Conservation (phyloP, 2,888 invertebrate species). For the Pilophorus perplexus region DNA sequence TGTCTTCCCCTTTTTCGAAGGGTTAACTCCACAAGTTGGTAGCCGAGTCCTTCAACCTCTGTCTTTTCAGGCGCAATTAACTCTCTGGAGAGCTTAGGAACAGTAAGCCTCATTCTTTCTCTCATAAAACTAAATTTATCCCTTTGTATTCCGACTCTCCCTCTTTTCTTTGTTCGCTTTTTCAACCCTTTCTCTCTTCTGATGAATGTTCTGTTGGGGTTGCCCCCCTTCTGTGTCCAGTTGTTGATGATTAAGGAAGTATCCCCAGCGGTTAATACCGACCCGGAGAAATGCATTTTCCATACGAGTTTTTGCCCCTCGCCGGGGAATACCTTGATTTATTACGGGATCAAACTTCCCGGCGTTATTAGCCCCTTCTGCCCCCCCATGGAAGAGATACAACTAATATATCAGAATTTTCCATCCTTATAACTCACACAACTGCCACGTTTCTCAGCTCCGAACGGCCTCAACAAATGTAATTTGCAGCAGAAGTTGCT, state of each 20-base stretch:
- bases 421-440: slow-evolving; percentile 37
- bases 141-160: slow-evolving; percentile 19
- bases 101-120: slow-evolving; percentile 15
- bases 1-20: neutral
- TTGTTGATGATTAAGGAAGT: slow-evolving; percentile 40
- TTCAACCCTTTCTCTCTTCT: neutral
- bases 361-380: slow-evolving; percentile 38
- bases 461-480: slow-evolving; percentile 11
- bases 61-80: slow-evolving; percentile 24
- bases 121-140: slow-evolving; percentile 29
- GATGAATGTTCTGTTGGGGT: slow-evolving; percentile 11
- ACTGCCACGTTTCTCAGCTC: slow-evolving; percentile 1
- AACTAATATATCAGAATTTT: slow-evolving; percentile 38
- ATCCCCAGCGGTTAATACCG: slow-evolving; percentile 40
- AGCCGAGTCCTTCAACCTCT: slow-evolving; percentile 20
- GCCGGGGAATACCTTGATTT: slow-evolving; percentile 33
- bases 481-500: slow-evolving; percentile 26
- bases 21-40: slow-evolving; percentile 21
- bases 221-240: neutral
- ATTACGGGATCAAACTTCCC: slow-evolving; percentile 40
- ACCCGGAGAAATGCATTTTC: slow-evolving; percentile 35
- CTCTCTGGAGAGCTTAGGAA: slow-evolving; percentile 5
- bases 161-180: neutral
- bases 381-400: slow-evolving; percentile 27
- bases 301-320: slow-evolving; percentile 37